Conservation (phyloP, 2,113 vertebrate species). For the Coregonus clupeaformis region DNA sequence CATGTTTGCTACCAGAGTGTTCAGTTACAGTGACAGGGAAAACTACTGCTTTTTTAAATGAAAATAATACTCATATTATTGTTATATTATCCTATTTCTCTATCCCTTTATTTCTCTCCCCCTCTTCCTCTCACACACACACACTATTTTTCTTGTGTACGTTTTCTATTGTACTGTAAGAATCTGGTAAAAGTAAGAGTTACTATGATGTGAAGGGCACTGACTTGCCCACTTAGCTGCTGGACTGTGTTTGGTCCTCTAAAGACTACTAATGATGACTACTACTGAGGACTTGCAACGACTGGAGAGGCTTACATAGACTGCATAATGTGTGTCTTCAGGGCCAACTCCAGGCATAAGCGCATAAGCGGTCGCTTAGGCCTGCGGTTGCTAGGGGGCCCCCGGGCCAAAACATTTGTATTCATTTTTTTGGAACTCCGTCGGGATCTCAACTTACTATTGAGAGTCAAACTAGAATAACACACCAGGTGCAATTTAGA, state of each 20-base stretch:
- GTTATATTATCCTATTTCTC: conserved; percentile 50
- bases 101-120: conserved; percentile 3
- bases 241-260: conserved; percentile 42
- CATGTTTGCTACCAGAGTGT: conserved; percentile 63
- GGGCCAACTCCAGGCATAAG: too few relatives aligned
- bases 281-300: conserved; percentile 17
- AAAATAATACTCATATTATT: conserved; percentile 61
- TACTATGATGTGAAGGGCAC: conserved; percentile 55
- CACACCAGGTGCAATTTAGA: too few relatives aligned
- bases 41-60: conserved; percentile 60
- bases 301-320: not conserved
- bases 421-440: too few relatives aligned
- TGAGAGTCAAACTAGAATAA: too few relatives aligned
- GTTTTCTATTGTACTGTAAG: conserved; percentile 56
- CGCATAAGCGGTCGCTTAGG: too few relatives aligned
- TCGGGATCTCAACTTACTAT: too few relatives aligned
- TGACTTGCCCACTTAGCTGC: conserved; percentile 58
- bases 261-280: conserved; percentile 32
- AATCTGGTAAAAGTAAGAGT: conserved; percentile 42
- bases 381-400: too few relatives aligned
- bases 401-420: too few relatives aligned
- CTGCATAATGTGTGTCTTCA: too few relatives aligned
- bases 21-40: conserved; percentile 68
- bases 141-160: conserved; percentile 12
- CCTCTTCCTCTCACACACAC: not conserved